Base-by-base conservation (phyloP, 2,888 invertebrate genomes). In the Brenthis ino region DNA sequence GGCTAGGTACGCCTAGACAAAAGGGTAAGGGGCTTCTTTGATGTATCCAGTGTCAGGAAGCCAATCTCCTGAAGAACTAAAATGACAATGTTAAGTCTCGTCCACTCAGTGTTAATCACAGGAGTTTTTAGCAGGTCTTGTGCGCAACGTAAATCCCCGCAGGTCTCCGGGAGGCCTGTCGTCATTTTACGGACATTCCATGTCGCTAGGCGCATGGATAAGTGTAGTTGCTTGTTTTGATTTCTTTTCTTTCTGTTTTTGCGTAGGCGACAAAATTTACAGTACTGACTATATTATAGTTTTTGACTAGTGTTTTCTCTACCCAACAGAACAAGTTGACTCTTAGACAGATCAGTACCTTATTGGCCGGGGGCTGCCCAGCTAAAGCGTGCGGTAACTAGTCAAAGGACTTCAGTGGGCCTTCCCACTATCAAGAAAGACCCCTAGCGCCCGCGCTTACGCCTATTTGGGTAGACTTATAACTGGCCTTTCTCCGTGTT, bases 391-490 rank as follows among this genome's bases (percentile, higher is more conserved):
- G 14, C 2, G 56, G 56, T 56, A 33, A 14, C 33, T 56, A 3
- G 8, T 56, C 28, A 6, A 16, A 20, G 1, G 61, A 24, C 28
- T 61, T 24, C 43, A 54, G 54, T 58, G 58, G 58, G 37, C 58
- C 57, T 20, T 76, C 72, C 74, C 69, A 75, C 72, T 71, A 72
- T 66, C 74, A 57, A 69, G 51, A 74, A 67, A 68, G 72, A 71
- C 70, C 75, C 71, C 76, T 75, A 56, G 74, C 73, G 74, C 28
- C 3, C 4, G 28, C 0, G 28, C 4, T 28, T 28, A 28, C 28
- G 28, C 28, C 28, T 28, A 28, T 56, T 66, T 65, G 70, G 53
- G 51, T 66, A 16, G 61, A 64, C 71, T 74, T 73, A 71, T 72
- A 56, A 74, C 72, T 61, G 72, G 67, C 65, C 65, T 68, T 67